Conservation (phyloP, 2,113 vertebrate species). For the Mus musculus region DNA sequence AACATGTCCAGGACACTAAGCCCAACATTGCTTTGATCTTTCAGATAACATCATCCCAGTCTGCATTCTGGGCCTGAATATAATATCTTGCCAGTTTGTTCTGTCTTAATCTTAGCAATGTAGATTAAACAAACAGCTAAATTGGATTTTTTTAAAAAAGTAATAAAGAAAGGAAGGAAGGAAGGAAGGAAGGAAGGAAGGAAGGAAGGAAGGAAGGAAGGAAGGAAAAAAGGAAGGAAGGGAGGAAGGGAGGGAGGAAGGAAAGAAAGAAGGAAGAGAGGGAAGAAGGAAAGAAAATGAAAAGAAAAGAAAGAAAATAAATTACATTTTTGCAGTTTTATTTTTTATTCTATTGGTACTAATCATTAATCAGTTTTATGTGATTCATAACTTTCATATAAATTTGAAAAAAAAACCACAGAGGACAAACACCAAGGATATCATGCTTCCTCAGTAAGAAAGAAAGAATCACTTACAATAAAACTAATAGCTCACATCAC, state of each 20-base stretch:
- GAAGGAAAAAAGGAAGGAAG: not conserved
- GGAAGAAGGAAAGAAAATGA: no score
- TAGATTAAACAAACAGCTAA: conserved; percentile 79
- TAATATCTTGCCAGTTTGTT: conserved; percentile 75
- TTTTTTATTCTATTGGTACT: not conserved
- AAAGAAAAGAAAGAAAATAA: no score
- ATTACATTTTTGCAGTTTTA: not conserved
- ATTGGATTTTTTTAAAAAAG: conserved; percentile 69
- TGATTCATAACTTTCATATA: conserved; percentile 27
- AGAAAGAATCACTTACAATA: not conserved
- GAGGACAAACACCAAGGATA: not conserved
- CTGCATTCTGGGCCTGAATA: not conserved
- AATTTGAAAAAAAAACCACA: conserved; percentile 24
- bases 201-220: no score
- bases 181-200: not conserved
- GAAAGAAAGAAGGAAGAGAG: not conserved
- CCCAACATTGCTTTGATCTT: conserved; percentile 57
- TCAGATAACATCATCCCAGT: not conserved
- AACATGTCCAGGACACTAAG: conserved; percentile 58
- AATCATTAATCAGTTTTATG: not conserved
- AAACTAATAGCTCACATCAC: not conserved
- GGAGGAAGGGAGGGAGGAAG: not conserved
- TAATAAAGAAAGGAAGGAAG: no score
- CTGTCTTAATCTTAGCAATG: conserved; percentile 73
- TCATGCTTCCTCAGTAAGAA: not conserved